Evolutionary conservation across 2,113 vertebrate species (phyloP).

Genomic region (Leptocoma aspasia): DNA sequence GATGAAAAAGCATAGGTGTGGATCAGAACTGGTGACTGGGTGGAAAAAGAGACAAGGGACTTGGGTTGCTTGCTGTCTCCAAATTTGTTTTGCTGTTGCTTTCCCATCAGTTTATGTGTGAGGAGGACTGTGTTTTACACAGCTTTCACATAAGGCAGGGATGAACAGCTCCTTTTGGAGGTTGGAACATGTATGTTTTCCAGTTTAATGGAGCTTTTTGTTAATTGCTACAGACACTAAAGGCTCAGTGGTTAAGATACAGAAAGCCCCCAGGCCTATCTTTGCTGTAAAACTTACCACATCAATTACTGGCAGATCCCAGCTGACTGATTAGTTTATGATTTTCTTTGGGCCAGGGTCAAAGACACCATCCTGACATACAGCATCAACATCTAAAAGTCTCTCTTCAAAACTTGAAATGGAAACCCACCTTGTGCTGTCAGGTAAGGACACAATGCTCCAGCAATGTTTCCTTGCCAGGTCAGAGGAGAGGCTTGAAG

Average conservation of each 20-base stretch:
- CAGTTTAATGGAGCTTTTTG: not conserved
- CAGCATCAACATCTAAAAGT: not conserved
- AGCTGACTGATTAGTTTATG: not conserved
- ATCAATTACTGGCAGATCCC: not conserved
- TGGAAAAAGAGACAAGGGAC: not conserved
- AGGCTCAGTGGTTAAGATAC: not conserved
- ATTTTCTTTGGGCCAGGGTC: slow-evolving; percentile 4
- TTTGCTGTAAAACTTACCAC: not conserved
- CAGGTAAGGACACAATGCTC: slow-evolving; percentile 14
- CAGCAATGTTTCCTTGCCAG: not conserved
- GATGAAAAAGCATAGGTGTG: not conserved
- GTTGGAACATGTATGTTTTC: not conserved
- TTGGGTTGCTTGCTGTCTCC: not conserved
- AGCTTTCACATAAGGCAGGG: not conserved
- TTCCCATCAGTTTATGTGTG: not conserved
- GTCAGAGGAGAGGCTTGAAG: not conserved
- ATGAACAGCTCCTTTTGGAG: not conserved
- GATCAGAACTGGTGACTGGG: not conserved
- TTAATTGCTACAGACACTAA: not conserved
- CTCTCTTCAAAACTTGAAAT: not conserved
- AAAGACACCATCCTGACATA: not conserved
- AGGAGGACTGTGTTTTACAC: not conserved
- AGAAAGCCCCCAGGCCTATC: not conserved
- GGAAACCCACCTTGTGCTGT: not conserved
- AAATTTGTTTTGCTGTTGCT: not conserved